Conservation (phyloP, 2,113 vertebrate species). For the Prionailurus bengalensis region DNA sequence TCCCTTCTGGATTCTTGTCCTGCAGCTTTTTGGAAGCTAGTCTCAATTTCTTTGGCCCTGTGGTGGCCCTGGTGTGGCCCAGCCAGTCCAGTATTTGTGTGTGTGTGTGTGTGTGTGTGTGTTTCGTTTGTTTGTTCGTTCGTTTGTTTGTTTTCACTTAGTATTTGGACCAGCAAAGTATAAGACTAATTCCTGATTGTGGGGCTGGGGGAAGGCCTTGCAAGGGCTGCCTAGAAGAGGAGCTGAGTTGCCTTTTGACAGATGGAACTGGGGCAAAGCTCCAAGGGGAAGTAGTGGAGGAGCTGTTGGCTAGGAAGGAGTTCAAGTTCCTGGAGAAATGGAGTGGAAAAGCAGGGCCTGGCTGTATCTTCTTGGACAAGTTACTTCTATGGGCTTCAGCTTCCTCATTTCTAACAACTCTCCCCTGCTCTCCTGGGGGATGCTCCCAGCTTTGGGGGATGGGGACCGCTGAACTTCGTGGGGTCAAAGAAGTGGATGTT, state of each 20-base stretch:
- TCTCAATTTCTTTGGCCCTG: not conserved
- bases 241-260: not conserved
- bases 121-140: too few relatives aligned
- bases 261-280: not conserved
- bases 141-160: not conserved
- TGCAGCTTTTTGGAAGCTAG: not conserved
- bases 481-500: not conserved
- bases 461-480: not conserved
- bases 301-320: not conserved
- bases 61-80: too few relatives aligned
- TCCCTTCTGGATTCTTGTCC: not conserved
- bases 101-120: too few relatives aligned
- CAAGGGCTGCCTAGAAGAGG: slow-evolving; percentile 4
- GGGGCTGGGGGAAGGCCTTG: not conserved
- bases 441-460: not conserved
- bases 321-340: not conserved
- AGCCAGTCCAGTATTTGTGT: not conserved
- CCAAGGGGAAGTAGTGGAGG: not conserved
- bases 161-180: not conserved
- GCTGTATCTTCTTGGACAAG: not conserved
- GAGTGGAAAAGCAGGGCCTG: not conserved
- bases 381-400: not conserved
- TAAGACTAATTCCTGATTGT: not conserved
- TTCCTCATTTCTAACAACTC: not conserved
- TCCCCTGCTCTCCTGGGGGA: not conserved